Evolutionary conservation across 2,888 invertebrate species (phyloP), one percentile per base, ranked within the genome.

Genomic region (Acanthopleura granulata): DNA sequence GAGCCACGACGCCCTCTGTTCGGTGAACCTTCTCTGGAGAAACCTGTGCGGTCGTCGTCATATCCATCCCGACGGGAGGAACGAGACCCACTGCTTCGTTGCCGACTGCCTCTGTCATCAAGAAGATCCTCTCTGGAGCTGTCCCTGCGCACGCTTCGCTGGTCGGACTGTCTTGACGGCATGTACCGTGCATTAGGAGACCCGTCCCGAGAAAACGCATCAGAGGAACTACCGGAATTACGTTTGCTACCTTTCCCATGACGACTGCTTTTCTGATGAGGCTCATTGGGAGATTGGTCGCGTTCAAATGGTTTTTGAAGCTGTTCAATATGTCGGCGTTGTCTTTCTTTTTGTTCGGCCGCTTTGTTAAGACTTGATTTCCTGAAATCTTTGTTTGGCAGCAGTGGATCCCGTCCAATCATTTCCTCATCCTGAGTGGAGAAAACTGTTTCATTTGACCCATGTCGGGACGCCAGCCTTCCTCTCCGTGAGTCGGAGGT

Each of bases 321-420:
- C n/a, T 72, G 29, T 49, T 73, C 29, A 15, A 51, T n/a, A 22
- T 75, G 62, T 70, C 62, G 50, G 62, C 78, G 27, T 70, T 72
- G 25, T 71, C 51, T 50, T 76, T 75, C 22, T 74, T 72, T 51
- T 83, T 85, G 83, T 73, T 90, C 91, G 18, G 90, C 90, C 50
- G 92, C 91, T 91, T 94, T 94, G 89, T 95, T 95, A 18, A 95
- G 88, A 0, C 93, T 93, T 0, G 94, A 95, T 88, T 95, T 95
- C 51, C 95, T 91, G 82, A 94, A 94, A 87, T 94, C 94, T 90
- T 95, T 94, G 88, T 94, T 94, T 18, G 80, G 82, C 49, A 84
- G 81, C 71, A 82, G 79, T 62, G 79, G 80, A 30, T 83, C 80
- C 50, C 78, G 74, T 57, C 22, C 57, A n/a, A 57, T 57, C 16